phyloP scores from a whole-genome alignment of 2,113 vertebrate species.

The Regulus satrapa region DNA sequence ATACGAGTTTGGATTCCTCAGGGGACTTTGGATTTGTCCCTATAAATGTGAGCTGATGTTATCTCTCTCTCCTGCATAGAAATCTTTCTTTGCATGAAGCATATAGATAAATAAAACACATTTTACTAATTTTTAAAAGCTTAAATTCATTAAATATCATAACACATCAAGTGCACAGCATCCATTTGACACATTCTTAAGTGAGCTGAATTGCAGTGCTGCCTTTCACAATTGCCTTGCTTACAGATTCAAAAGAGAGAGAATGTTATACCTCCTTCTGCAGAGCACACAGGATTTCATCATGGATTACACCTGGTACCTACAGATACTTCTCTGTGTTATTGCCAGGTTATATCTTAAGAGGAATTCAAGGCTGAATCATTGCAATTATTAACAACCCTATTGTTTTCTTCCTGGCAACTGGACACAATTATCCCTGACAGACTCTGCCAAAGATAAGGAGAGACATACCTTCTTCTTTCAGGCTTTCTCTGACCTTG shows the following conservation, averaged over 20 bases:
- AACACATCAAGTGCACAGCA: not conserved
- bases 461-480: not conserved
- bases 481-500: not conserved
- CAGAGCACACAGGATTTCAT: not conserved
- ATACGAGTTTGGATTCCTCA: not conserved
- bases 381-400: not conserved
- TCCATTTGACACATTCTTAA: not conserved
- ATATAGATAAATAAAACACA: not conserved
- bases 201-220: not conserved
- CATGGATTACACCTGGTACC: not conserved
- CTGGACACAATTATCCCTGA: not conserved
- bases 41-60: not conserved
- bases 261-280: not conserved
- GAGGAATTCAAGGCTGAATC: not conserved
- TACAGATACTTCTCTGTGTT: not conserved
- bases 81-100: not conserved
- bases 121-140: not conserved
- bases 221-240: not conserved
- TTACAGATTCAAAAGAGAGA: not conserved
- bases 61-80: not conserved
- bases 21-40: not conserved
- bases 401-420: not conserved
- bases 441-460: not conserved
- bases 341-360: not conserved
- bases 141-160: not conserved